Evolutionary conservation across 2,113 vertebrate genomes (phyloP).

Genomic region (Gallinago media): DNA sequence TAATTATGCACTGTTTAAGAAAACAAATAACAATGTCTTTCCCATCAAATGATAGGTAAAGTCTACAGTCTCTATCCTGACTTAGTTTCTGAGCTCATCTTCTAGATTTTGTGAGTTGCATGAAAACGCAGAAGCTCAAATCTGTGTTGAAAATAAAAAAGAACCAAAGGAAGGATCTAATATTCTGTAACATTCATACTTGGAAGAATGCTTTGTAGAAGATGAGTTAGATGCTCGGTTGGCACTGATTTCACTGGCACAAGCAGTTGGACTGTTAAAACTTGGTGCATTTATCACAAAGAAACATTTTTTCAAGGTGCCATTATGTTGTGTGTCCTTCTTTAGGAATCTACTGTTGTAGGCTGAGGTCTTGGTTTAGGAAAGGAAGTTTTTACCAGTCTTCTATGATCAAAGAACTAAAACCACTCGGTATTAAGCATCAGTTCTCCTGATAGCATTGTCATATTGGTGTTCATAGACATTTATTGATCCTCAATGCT

Average conservation of each 20-base stretch:
- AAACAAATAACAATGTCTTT: constrained; percentile 71
- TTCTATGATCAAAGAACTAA: background rate
- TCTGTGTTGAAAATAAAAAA: constrained; percentile 23
- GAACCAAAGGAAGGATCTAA: background rate
- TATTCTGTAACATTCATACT: constrained; percentile 14
- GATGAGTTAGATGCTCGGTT: background rate
- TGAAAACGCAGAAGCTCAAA: constrained; percentile 47
- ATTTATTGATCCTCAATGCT: background rate
- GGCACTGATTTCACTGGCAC: background rate
- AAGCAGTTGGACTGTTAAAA: background rate
- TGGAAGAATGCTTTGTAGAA: background rate
- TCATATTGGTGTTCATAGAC: background rate
- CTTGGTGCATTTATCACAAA: background rate
- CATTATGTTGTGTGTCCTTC: background rate
- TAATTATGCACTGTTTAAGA: constrained; percentile 77
- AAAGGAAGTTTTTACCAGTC: background rate
- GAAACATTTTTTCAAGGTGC: background rate
- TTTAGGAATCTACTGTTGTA: background rate
- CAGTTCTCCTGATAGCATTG: background rate
- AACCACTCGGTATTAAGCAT: background rate
- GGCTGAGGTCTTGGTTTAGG: background rate
- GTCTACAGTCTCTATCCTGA: background rate
- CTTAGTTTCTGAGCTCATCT: background rate
- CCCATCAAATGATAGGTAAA: constrained; percentile 39
- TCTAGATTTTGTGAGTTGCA: constrained; percentile 30